Base-by-base conservation (phyloP, 2,888 invertebrate genomes). In the Hydraecia micacea region DNA sequence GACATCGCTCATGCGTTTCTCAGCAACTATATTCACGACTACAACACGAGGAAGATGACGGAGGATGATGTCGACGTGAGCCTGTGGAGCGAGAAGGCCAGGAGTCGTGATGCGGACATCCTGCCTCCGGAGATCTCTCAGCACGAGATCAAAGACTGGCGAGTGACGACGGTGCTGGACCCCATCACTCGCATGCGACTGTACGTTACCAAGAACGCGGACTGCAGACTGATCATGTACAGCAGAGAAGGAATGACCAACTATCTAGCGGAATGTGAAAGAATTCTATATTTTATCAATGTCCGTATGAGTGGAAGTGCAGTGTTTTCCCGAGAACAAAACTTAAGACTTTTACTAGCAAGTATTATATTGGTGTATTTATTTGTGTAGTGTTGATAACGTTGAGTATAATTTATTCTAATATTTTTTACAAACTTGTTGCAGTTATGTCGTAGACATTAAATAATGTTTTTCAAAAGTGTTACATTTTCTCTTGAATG, bases 31-130 rank as follows among this genome's bases (percentile, higher is more conserved):
- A 95, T 96, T 28, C 92, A 92, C 63, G 95, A 96, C 67, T 96
- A 97, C 86, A 97, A 97, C 86, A 90, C 92, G 15, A 93, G 88
- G 79, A 96, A 96, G 89, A 95, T 96, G 92, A 88, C 88, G 0
- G 95, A 96, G 74, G 96, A 97, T 60, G 92, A 90, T n/a, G 95
- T 95, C 0, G 93, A 95, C 73, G 94, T 96, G 1, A 95, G 94
- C 73, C 88, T 94, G 2, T 96, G 96, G 96, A 93, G 89, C 46
- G 96, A 96, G 81, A 93, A 94, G 36, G 92, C 95, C 11, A 88
- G 91, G 25, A 88, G 86, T 5, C 86, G 85, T 11, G 93, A 92
- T 28, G 92, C 91, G 36, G 82, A 88, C 2, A 92, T 91, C 8
- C 86, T 90, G 60, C 87, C 90, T 6, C 89, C 91, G 1, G 90